A percentile compares a stretch with the other conserved stretches of the same genome.
These are phyloP conservation scores for Pteronotus mesoamericanus DNA, from an alignment of 2,797 vertebrate species.

Conservation along the genomic window DNA sequence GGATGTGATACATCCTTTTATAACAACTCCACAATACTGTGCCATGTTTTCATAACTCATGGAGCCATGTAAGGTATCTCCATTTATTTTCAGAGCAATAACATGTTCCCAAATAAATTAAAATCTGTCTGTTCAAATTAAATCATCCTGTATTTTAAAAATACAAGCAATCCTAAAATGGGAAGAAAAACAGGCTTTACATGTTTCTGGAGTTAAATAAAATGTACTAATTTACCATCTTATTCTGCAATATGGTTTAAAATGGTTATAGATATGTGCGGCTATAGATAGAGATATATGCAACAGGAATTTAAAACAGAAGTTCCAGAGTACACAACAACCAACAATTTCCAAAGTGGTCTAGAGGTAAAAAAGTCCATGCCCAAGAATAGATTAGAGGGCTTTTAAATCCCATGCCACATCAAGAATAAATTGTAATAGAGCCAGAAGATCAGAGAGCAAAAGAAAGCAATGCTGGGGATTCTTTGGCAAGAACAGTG, in stretches of 20 bases:
- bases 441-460: background rate
- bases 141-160: slow-evolving; percentile 48
- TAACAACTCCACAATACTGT: background rate
- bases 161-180: slow-evolving; percentile 46
- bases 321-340: background rate
- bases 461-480: background rate
- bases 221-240: slow-evolving; percentile 41
- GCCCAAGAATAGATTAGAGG: background rate
- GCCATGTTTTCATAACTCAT: background rate
- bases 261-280: slow-evolving; percentile 32
- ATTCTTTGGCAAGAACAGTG: background rate
- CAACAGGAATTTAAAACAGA: background rate
- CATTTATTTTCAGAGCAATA: slow-evolving; percentile 52
- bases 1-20: background rate
- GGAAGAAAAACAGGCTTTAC: slow-evolving; percentile 36
- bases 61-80: slow-evolving; percentile 15
- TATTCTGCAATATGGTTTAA: slow-evolving; percentile 48
- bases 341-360: background rate
- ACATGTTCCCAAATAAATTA: slow-evolving; percentile 51
- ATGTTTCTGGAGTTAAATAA: slow-evolving; percentile 45
- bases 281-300: background rate
- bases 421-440: background rate
- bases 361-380: background rate
- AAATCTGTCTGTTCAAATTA: slow-evolving; percentile 51
- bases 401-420: background rate